Base-by-base conservation (phyloP, 1,140 invertebrate genomes). In the Pseudoatta argentina region DNA sequence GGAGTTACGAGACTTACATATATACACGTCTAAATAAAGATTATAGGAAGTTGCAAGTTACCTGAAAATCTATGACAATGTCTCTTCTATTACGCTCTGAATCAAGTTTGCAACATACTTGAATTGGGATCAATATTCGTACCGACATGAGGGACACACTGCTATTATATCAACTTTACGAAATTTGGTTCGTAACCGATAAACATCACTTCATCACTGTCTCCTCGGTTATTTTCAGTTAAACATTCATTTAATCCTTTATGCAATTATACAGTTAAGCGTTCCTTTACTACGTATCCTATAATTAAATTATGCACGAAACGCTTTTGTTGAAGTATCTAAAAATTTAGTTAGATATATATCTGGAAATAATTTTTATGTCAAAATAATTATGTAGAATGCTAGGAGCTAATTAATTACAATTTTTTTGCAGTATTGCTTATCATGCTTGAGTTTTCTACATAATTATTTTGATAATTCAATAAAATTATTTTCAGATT, bases 191-290 rank as follows among this genome's bases (percentile, higher is more conserved):
- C 48, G 39, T 18, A 27, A 34, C 53, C 21, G n/a, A 18, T 18
- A n/a, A 83, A 83, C 24, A 34, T 63, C 55, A 44, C 55, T 83
- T 83, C 53, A 75, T 75, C 24, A 75, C 55, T 83, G 55, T 75
- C 69, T 75, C 79, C n/a, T 51, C 18, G 67, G 4, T 83, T 83
- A 75, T 12, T 24, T 48, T 48, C 18, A 51, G n/a, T 83, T 61
- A 83, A 48, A 24, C 18, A 73, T 83, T 83, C n/a, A 61, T 83
- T 75, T 75, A 73, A 83, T 39, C 18, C 69, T 83, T 34, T n/a
- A 48, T 63, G 39, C 27, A 48, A 75, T 83, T 73, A 73, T 16
- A 2, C 3, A 34, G 27, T 39, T 73, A 83, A 61, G 14, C n/a
- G 21, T 48, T 48, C n/a, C 18, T 30, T 27, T 39, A 51, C 12